A percentile compares a stretch with the other conserved stretches of the same genome.
Evolutionary conservation across 2,888 invertebrate species (phyloP).

Genomic region (Bimastos eiseni): DNA sequence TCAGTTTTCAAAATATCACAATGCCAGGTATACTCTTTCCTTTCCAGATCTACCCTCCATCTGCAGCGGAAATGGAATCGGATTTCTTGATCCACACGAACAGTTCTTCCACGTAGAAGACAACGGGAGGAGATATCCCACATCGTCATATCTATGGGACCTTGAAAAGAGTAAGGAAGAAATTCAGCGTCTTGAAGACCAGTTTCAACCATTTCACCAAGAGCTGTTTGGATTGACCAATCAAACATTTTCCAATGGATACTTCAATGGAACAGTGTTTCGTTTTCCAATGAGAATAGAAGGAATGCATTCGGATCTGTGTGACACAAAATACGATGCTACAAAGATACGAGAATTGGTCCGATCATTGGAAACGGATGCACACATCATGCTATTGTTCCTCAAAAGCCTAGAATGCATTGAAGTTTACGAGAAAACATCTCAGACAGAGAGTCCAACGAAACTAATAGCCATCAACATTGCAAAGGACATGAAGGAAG

Average conservation of each 20-base stretch:
- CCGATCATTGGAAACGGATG: constrained; percentile 48
- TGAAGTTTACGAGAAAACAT: constrained; percentile 24
- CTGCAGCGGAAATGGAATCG: constrained; percentile 50
- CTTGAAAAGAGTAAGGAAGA: constrained; percentile 31
- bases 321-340: constrained; percentile 47
- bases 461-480: constrained; percentile 10
- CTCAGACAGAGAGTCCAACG: not conserved
- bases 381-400: constrained; percentile 50
- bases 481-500: not conserved
- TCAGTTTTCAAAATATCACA: not conserved
- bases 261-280: constrained; percentile 54
- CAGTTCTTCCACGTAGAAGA: constrained; percentile 43
- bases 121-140: constrained; percentile 33
- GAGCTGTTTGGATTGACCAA: constrained; percentile 46
- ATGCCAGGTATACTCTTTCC: constrained; percentile 42
- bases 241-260: constrained; percentile 37
- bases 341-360: constrained; percentile 48
- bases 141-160: constrained; percentile 45
- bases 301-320: constrained; percentile 46
- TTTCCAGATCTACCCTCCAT: constrained; percentile 53
- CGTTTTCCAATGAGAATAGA: constrained; percentile 53
- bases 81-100: constrained; percentile 53
- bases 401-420: constrained; percentile 49
- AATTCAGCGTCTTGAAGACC: constrained; percentile 38
- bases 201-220: constrained; percentile 46